Conservation (phyloP, 2,113 vertebrate species). For the Epinephelus cyanopodus region DNA sequence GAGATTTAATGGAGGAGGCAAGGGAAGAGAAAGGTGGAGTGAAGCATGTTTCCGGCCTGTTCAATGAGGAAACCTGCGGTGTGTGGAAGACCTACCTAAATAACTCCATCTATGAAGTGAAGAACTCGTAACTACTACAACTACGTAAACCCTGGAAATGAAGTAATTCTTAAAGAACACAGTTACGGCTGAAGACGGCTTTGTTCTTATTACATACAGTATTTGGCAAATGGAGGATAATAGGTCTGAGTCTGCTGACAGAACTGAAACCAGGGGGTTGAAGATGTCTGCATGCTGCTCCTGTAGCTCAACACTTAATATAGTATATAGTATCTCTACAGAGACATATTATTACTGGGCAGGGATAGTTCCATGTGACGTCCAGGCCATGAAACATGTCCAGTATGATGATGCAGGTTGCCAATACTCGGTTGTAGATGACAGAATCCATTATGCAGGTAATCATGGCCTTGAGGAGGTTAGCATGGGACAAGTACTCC, state of each 20-base stretch:
- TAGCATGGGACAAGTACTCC: conserved; percentile 24
- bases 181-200: neutral
- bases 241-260: neutral
- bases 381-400: conserved; percentile 30
- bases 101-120: too few relatives aligned
- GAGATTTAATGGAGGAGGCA: too few relatives aligned
- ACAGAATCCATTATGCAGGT: conserved; percentile 33
- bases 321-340: neutral
- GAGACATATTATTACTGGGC: neutral
- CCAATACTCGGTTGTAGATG: conserved; percentile 23
- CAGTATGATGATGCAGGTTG: conserved; percentile 30
- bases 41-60: too few relatives aligned
- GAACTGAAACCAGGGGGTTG: neutral
- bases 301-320: neutral
- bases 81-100: too few relatives aligned
- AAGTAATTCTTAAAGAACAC: neutral
- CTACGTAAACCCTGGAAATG: too few relatives aligned
- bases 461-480: conserved; percentile 14
- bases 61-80: too few relatives aligned
- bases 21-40: too few relatives aligned
- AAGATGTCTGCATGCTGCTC: neutral
- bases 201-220: neutral
- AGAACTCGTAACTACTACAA: too few relatives aligned
- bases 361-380: neutral
- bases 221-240: neutral